Evolutionary conservation across 2,797 vertebrate genomes (phyloP), one percentile per base, ranked within the genome.

Genomic region (Champsocephalus gunnari): DNA sequence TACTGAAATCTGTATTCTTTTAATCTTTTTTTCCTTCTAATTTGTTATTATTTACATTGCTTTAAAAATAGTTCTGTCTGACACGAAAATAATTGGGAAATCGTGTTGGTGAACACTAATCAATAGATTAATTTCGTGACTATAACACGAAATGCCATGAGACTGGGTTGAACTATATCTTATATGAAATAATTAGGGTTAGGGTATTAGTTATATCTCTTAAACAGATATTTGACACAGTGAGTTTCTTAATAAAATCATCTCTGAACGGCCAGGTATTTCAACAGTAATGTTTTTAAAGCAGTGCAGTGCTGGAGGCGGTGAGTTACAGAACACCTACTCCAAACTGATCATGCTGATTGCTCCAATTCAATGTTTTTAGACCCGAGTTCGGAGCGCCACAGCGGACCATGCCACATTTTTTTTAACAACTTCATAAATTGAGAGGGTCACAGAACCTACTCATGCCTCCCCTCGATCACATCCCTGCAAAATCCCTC

Each of bases 331-430:
- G 45, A 83, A 47, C 67, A 72, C 75, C 75, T 76, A 48, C 60
- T 77, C 58, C 56, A 19, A 68, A 66, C 50, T 48, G 21, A 80
- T 87, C 60, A 70, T 3, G 28, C 34, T 51, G 70, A 80, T 75
- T 59, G 71, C 71, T 78, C 53, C 41, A 76, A 77, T 78, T 84
- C 62, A 62, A 21, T 78, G 75, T 66, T 81, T 86, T 86, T 13
- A 83, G 79, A 86, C 70, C 62, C 62, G 24, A 2, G 77, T 43
- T 73, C 55, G 64, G 66, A 55, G 80, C 75, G 78, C 55, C 73
- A 70, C 61, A 44, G 59, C 66, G 54, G 51, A 76, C 63, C 48
- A 9, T 5, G 12, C 74, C 54, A 59, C 64, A 81, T 64, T 82
- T 79, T 74, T 28, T 68, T 50, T 44, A 85, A 86, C 9, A 56